Conservation (phyloP, 1,140 invertebrate species). For the Sycophaga agraensis region DNA sequence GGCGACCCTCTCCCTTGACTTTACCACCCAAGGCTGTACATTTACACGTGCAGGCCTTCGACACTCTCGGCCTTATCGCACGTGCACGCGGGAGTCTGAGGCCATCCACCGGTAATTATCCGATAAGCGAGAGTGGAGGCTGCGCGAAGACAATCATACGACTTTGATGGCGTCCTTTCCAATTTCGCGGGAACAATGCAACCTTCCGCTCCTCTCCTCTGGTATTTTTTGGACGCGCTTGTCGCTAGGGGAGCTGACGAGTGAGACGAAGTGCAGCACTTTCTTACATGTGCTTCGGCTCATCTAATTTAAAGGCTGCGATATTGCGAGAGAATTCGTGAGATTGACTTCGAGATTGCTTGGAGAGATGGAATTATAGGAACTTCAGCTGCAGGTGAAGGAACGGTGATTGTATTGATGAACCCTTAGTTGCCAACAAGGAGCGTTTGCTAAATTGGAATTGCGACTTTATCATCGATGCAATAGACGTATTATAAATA, state of each 20-base stretch:
- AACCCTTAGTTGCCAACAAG: too few relatives aligned
- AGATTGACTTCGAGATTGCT: constrained; percentile 9
- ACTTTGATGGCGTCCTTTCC: constrained; percentile 33
- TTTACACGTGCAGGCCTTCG: neutral
- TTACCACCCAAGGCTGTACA: constrained; percentile 16
- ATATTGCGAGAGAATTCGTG: constrained; percentile 2
- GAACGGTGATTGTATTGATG: too few relatives aligned
- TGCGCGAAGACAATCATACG: constrained; percentile 28
- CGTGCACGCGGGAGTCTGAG: too few relatives aligned
- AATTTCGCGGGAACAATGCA: constrained; percentile 36
- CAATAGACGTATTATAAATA: too few relatives aligned
- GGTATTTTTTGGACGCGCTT: neutral
- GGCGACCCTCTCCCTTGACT: too few relatives aligned
- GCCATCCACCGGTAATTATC: too few relatives aligned
- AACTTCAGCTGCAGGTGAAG: too few relatives aligned
- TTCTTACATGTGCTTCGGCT: neutral
- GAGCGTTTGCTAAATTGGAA: too few relatives aligned
- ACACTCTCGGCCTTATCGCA: too few relatives aligned
- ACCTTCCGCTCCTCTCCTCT: constrained; percentile 21
- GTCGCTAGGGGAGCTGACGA: neutral
- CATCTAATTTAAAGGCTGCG: constrained; percentile 23
- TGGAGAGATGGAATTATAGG: neutral
- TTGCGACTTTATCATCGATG: too few relatives aligned
- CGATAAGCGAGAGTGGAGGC: too few relatives aligned
- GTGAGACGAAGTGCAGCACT: neutral